Evolutionary conservation across 2,888 invertebrate species (phyloP), one percentile per base, ranked within the genome.

Genomic region (Blera fallax): DNA sequence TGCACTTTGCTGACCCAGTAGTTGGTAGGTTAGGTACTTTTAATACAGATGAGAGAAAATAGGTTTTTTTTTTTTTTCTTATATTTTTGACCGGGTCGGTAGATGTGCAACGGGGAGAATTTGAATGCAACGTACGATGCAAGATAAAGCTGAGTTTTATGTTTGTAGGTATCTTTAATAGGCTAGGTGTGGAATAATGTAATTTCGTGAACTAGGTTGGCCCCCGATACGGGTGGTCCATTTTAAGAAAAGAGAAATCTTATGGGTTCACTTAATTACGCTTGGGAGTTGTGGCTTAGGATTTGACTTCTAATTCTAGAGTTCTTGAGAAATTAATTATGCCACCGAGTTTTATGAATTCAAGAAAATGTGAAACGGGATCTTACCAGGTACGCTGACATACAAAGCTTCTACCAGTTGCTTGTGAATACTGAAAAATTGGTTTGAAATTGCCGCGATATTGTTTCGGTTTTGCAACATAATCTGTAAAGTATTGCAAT

Each of bases 1-100:
- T 73, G 65, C 58, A 60, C 56, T 73, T 43, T 24, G 40, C 40
- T 50, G 79, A 73, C 79, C 73, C 29, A 72, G 60, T 69, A 78
- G 27, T 48, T 14, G 56, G 6, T 48, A 18, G 56, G 6, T 48
- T 45, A 16, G 58, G 48, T 60, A 60, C 32, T 45, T 72, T 50
- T 40, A 52, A 32, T 69, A 52, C 14, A 50, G 37, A 54, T 58
- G 73, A 52, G 64, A 56, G 37, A 40, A 52, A 40, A 29, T 67
- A 54, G 27, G 34, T 70, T 62, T 27, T 40, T 69, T 50, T 62
- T 48, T 70, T 60, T 24, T 34, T 70, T 60, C 54, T 34, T 69
- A n/a, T 16, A 54, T 62, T 69, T 52, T 62, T 32, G 32, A 24
- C 6, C 10, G 16, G n/a, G 14, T 7, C n/a, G 1, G 52, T 45